Conservation (phyloP, 2,797 vertebrate species). For the Tenualosa ilisha region DNA sequence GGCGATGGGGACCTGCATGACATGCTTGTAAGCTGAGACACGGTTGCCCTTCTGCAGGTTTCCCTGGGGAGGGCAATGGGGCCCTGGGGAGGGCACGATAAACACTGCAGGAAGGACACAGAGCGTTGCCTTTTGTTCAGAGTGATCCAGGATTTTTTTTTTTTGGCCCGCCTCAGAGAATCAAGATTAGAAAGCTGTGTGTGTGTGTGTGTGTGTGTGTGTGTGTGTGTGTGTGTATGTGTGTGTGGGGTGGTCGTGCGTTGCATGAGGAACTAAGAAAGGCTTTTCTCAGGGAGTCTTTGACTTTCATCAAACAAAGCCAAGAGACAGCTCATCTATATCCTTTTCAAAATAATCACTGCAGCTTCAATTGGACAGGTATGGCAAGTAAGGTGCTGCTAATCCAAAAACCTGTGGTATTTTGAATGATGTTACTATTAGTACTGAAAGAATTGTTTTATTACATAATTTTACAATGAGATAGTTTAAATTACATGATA, state of each 20-base stretch:
- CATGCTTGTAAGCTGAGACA: slow-evolving; percentile 12
- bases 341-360: slow-evolving; percentile 7
- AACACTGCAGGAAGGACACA: slow-evolving; percentile 7
- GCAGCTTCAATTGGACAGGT: neutral
- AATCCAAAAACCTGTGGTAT: neutral
- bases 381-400: neutral
- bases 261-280: neutral
- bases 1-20: neutral
- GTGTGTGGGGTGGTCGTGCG: neutral
- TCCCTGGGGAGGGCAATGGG: neutral
- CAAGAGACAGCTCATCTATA: neutral
- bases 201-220: no score
- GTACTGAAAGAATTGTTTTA: neutral
- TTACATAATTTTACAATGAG: neutral
- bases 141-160: neutral
- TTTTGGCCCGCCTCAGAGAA: neutral
- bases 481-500: neutral
- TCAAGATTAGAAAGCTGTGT: neutral
- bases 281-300: neutral
- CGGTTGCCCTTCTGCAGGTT: neutral
- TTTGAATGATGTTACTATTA: neutral
- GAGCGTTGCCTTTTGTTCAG: neutral
- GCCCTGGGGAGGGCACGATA: neutral
- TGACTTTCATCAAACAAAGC: neutral
- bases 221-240: neutral